These are phyloP conservation scores for Formica selysi DNA, from an alignment of 1,140 invertebrate genomes.

Conservation along the genomic window DNA sequence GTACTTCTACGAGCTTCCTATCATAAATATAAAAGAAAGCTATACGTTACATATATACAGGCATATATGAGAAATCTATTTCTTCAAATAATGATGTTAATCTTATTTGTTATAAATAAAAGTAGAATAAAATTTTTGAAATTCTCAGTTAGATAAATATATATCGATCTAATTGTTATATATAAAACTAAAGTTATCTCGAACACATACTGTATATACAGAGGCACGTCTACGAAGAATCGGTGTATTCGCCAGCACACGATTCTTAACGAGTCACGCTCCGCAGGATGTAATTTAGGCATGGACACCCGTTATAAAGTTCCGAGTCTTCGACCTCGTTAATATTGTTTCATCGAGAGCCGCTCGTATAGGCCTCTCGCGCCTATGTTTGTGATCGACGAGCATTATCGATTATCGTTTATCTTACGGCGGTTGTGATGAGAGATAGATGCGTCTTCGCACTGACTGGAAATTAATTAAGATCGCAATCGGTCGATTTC, in stretches of 20 bases:
- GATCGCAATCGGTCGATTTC: neutral
- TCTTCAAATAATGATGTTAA: neutral
- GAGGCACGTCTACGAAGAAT: neutral
- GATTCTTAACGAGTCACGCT: neutral
- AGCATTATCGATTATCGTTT: slow-evolving; percentile 18
- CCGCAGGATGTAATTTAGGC: slow-evolving; percentile 3
- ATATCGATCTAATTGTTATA: neutral
- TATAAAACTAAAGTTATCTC: neutral
- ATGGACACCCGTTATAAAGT: slow-evolving; percentile 3
- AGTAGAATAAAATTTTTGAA: no score
- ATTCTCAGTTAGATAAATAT: no score
- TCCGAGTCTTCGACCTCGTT: slow-evolving; percentile 5
- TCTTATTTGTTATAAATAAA: neutral
- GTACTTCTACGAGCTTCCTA: neutral
- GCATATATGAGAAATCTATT: neutral
- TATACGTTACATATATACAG: neutral
- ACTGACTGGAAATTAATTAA: neutral
- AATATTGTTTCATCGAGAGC: slow-evolving; percentile 2
- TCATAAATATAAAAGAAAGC: neutral
- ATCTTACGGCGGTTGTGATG: neutral
- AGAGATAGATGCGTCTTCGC: neutral
- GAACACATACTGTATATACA: neutral
- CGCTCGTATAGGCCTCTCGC: neutral
- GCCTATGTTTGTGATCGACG: neutral
- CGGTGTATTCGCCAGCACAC: neutral